Base-by-base conservation (phyloP, 2,797 vertebrate species). In the Botia almorhae region DNA sequence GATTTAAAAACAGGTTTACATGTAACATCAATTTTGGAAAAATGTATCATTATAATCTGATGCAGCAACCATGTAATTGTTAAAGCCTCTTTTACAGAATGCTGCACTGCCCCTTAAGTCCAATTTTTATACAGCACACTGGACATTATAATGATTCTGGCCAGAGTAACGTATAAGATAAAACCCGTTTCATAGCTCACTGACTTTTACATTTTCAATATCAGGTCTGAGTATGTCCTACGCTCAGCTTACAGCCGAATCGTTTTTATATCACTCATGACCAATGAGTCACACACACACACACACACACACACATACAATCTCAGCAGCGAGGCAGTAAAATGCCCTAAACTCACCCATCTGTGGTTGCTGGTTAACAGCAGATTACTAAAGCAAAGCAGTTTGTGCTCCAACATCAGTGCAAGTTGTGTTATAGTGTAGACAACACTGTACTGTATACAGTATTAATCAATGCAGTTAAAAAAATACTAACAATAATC, bases 301-400 rank as follows among this genome's bases (percentile, higher is more conserved):
- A 73, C 69, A 71, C 55, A 61, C 56, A 48, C 70, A 26, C 23
- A 26, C 23, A 26, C 23, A 26, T 26, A 26, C 23, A 80, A 29
- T 75, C 39, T 51, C 61, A 12, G 79, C 60, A 79, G 82, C 48
- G 60, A 73, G 29, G 76, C 71, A 64, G 63, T 64, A 78, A 80
- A 83, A 83, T 81, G 81, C 78, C 69, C 69, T 17, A 48, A 81
- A 82, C 83, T 85, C 75, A 46, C 68, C 80, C 80, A 83, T 85
- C 84, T 82, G 82, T 80, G 80, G 48, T 70, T 69, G 63, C 63
- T 83, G 82, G 79, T 85, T 80, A 81, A 77, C 16, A 73, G 82
- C 76, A 76, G 82, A 63, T 70, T 55, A 83, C 79, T 73, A 70
- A 81, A 81, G 63, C 75, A 63, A 69, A 81, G 80, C 65, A 74